A percentile compares a stretch with the other conserved stretches of the same genome.
Evolutionary conservation across 1,140 invertebrate genomes (phyloP).

Genomic region (Streblospio benedicti): DNA sequence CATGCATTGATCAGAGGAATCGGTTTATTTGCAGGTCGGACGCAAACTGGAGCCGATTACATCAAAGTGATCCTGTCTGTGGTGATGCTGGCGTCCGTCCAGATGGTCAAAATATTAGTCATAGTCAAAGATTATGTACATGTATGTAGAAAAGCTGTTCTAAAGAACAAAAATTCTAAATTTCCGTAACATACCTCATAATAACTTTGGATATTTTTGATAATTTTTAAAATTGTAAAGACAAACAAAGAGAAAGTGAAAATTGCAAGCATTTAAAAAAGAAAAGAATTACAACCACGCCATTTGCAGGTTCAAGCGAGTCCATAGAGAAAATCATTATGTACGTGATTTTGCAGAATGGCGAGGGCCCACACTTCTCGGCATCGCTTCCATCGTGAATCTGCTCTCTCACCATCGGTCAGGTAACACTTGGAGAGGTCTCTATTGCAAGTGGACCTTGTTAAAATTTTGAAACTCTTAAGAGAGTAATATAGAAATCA

Average conservation of each 20-base stretch:
- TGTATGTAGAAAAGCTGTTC: no score
- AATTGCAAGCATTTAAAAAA: no score
- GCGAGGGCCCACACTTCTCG: neutral
- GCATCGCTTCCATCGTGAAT: constrained; percentile 5
- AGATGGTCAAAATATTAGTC: constrained; percentile 47
- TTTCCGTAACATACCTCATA: no score
- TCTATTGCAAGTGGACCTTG: neutral
- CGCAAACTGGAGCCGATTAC: constrained; percentile 48
- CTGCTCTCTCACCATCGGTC: constrained; percentile 10
- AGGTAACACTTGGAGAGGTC: neutral
- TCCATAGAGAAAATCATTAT: constrained; percentile 7
- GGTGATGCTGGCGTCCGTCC: constrained; percentile 47
- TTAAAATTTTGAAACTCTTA: neutral
- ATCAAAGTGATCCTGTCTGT: constrained; percentile 45
- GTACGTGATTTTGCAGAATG: neutral
- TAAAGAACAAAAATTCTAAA: no score
- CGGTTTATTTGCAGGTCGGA: constrained; percentile 28
- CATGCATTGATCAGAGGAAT: no score
- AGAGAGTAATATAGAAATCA: no score
- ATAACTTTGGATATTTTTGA: no score
- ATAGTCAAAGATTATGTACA: no score
- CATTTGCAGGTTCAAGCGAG: no score
- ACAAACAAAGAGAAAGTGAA: no score
- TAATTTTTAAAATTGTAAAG: no score
- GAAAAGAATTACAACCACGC: no score